These are phyloP conservation scores for Labeo catla DNA, from an alignment of 2,113 vertebrate genomes.

Conservation along the genomic window DNA sequence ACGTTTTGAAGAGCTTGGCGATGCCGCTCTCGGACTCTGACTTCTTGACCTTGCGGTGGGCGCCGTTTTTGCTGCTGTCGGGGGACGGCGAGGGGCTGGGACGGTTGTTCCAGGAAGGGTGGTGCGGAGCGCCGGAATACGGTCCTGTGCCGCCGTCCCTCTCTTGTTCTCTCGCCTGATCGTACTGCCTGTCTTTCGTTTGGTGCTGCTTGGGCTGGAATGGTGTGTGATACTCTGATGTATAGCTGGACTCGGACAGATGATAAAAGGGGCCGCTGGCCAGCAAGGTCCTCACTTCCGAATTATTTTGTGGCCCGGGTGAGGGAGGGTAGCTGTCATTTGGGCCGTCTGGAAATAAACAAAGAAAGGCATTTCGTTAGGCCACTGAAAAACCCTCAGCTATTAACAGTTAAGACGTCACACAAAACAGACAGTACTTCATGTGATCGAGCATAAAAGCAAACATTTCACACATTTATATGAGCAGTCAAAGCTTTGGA, in stretches of 20 bases:
- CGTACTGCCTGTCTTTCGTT: constrained; percentile 76
- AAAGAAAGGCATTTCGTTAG: neutral
- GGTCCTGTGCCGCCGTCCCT: constrained; percentile 63
- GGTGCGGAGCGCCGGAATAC: constrained; percentile 83
- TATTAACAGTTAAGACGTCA: neutral
- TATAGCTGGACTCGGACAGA: constrained; percentile 93
- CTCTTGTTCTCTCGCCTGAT: constrained; percentile 78
- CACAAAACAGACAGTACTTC: neutral
- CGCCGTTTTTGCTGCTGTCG: constrained; percentile 71
- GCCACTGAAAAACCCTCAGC: neutral
- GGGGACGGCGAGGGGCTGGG: constrained; percentile 82
- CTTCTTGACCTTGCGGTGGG: constrained; percentile 77
- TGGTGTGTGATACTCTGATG: constrained; percentile 95
- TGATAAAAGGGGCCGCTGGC: constrained; percentile 84
- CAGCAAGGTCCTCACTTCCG: constrained; percentile 90
- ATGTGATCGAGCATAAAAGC: neutral
- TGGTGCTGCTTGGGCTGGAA: constrained; percentile 88
- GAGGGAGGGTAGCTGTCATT: constrained; percentile 93
- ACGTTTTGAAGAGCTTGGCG: constrained; percentile 79
- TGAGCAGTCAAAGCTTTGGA: neutral
- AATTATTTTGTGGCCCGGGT: constrained; percentile 92
- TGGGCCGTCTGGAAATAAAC: constrained; percentile 89
- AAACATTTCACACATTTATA: neutral
- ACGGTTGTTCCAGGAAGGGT: constrained; percentile 89
- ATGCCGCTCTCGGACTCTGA: constrained; percentile 81